Percentiles rank a stretch among this genome's conserved stretches.
Conservation (phyloP, 2,113 vertebrate genomes). For the Columbina picui region DNA sequence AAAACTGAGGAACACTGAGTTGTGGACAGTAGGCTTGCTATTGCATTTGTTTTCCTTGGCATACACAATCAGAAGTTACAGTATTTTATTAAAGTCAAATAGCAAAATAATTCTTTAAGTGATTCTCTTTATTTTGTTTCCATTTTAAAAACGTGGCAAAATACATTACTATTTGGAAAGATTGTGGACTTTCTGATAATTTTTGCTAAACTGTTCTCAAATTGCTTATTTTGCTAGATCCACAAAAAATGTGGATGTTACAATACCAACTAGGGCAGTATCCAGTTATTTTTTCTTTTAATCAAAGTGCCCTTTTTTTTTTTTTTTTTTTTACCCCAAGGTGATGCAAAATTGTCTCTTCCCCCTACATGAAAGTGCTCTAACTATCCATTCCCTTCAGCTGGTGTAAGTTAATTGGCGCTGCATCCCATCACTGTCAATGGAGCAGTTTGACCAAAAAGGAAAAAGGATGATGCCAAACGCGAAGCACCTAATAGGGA, state of each 20-base stretch:
- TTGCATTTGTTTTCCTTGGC: background rate
- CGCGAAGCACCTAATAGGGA: background rate
- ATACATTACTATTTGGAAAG: background rate
- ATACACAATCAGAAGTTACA: background rate
- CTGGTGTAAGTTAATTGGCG: background rate
- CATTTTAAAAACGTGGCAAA: background rate
- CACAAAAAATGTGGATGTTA: too few species aligned
- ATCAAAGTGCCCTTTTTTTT: background rate
- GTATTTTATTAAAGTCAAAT: background rate
- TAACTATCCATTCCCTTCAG: background rate
- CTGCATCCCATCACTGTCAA: background rate
- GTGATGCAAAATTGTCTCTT: background rate
- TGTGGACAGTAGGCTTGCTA: background rate
- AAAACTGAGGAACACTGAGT: background rate
- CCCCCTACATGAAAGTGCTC: background rate
- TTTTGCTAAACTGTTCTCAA: background rate
- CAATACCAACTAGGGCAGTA: background rate
- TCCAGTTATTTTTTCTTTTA: background rate
- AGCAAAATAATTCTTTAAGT: background rate
- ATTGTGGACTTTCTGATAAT: background rate
- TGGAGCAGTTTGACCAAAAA: background rate
- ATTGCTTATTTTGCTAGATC: background rate
- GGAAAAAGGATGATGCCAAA: background rate
- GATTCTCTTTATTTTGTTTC: background rate
- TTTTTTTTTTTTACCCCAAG: background rate